These are phyloP conservation scores for Acipenser ruthenus DNA, from an alignment of 2,797 vertebrate genomes.

Conservation along the genomic window DNA sequence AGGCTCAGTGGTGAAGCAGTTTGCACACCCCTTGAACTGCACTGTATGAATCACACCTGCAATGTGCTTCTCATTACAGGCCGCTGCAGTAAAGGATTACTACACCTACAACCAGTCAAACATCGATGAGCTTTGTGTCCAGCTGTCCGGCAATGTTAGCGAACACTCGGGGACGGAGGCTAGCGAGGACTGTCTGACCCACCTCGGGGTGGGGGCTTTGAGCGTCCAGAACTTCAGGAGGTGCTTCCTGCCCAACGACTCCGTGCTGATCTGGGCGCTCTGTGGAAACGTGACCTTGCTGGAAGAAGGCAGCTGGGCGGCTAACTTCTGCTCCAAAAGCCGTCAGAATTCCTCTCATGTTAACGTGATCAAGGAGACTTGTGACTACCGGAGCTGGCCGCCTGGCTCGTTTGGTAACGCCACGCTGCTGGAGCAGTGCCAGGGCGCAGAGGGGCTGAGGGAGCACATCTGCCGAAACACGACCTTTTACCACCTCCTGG, in stretches of 20 bases:
- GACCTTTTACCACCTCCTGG: constrained; percentile 54
- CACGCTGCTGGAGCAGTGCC: constrained; percentile 54
- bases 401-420: constrained; percentile 46
- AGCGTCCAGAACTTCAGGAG: constrained; percentile 65
- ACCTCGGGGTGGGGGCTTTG: constrained; percentile 52
- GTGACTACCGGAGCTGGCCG: constrained; percentile 58
- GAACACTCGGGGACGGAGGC: constrained; percentile 26
- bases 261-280: constrained; percentile 53
- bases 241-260: constrained; percentile 73
- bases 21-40: too few relatives aligned
- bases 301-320: constrained; percentile 56
- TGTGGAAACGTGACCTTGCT: constrained; percentile 49
- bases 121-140: constrained; percentile 67
- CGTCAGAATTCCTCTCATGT: constrained; percentile 37
- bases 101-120: constrained; percentile 55
- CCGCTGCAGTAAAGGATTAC: constrained; percentile 47
- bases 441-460: constrained; percentile 46
- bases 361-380: constrained; percentile 35
- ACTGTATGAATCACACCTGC: too few relatives aligned
- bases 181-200: constrained; percentile 52
- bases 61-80: constrained; percentile 31
- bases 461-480: constrained; percentile 67
- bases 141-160: constrained; percentile 38
- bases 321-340: constrained; percentile 49
- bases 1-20: too few relatives aligned